Conservation (phyloP, 1,140 invertebrate species). For the Plectrocnemia conspersa region DNA sequence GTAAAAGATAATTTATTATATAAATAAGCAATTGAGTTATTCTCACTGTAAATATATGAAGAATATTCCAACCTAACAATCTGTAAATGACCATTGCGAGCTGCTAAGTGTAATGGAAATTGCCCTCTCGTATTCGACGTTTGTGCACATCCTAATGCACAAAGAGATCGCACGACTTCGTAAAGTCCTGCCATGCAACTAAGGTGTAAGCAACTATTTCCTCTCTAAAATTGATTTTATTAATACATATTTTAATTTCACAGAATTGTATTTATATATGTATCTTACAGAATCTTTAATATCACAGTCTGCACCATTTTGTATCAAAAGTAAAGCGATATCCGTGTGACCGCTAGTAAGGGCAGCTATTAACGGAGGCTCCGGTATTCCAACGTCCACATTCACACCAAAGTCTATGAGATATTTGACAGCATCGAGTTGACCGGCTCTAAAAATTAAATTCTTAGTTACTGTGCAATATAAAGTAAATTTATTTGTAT, state of each 20-base stretch:
- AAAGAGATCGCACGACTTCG: conserved; percentile 66
- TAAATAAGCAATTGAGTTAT: background rate
- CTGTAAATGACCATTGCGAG: conserved; percentile 69
- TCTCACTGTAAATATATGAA: conserved; percentile 12
- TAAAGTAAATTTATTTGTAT: conserved; percentile 3
- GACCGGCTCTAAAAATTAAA: conserved; percentile 24
- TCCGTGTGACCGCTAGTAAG: conserved; percentile 54
- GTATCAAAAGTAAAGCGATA: conserved; percentile 60
- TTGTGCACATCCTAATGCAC: conserved; percentile 72
- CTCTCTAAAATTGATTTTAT: conserved; percentile 52
- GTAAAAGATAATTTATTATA: conserved; percentile 33
- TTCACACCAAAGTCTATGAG: conserved; percentile 60
- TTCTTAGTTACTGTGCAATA: background rate
- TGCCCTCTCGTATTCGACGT: conserved; percentile 62
- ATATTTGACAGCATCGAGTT: conserved; percentile 37
- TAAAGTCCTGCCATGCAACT: conserved; percentile 65
- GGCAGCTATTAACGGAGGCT: conserved; percentile 61
- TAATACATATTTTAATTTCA: background rate
- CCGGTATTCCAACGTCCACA: conserved; percentile 50
- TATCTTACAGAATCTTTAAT: conserved; percentile 58
- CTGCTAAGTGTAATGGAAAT: conserved; percentile 71
- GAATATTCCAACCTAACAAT: conserved; percentile 55
- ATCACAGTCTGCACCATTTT: conserved; percentile 68
- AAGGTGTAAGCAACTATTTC: conserved; percentile 72
- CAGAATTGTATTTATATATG: conserved; percentile 9